Base-by-base conservation (phyloP, 2,888 invertebrate species). In the Zootermopsis nevadensis region DNA sequence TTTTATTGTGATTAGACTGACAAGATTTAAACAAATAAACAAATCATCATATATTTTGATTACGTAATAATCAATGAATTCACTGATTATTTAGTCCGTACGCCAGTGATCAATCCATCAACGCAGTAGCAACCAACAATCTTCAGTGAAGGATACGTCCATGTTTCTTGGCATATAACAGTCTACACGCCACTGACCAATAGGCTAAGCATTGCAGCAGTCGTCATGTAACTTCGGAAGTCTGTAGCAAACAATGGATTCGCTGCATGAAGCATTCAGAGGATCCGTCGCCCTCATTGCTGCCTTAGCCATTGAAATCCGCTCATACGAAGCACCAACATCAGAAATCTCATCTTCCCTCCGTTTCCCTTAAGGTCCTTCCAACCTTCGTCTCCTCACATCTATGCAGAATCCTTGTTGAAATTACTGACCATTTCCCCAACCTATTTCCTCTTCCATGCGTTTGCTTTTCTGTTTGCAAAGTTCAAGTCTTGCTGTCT, bases 381-480 rank as follows among this genome's bases (percentile, higher is more conserved):
- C 0, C 4, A 60, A 60, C n/a, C 60, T 60, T 27, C 60, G 27
- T 60, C 60, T 60, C 60, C 60, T 60, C 60, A 60, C 60, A n/a
- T n/a, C 60, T 27, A n/a, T 60, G 53, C 53, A 53, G 15, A 53
- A 53, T 15, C 53, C 53, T 53, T 24, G 60, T 60, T 60, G 8
- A n/a, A n/a, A 60, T 60, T 60, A 60, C 27, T 60, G 60, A 60
- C 60, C 60, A 60, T 27, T 60, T 60, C 27, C 60, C 27, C 27
- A 60, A 3, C 60, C 60, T n/a, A 27, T 27, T n/a, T 53, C 53
- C 53, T 24, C 4, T 53, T 19, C 53, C 15, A 53, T 53, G 8
- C n/a, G n/a, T 60, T 60, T n/a, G 60, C 60, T n/a, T 60, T 60
- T 60, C 60, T 60, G 60, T 60, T 60, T 60, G 60, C 60, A n/a